Evolutionary conservation across 64 coral and sea anemone genomes (phyloP), one percentile per base, ranked within the genome.

Genomic region (Anthopleura sola): DNA sequence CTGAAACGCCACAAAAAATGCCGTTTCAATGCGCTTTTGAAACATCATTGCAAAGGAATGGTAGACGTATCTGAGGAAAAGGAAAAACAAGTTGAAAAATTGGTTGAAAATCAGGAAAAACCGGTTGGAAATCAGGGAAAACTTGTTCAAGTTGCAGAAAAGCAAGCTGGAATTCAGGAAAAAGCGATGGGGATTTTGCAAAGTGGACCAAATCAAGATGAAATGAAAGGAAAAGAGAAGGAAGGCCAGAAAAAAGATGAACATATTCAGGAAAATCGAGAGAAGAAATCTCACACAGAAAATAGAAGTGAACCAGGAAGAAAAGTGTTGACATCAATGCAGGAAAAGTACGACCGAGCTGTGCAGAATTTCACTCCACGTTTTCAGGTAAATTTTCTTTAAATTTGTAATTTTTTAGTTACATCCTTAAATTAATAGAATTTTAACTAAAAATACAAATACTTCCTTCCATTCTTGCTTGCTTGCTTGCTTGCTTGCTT

Each of bases 1-100:
- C 19, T 97, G 55, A 60, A 57, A 18, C 47, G 54, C 5, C 90
- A 97, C 16, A 89, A 83, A 17, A 83, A 74, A 29, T 97, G 94
- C 81, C 53, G 31, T 39, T 92, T 92, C 31, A 55, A 33, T 19
- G 56, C 57, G 49, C 56, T 92, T 38, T 58, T 97, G 3, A 90
- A 78, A 24, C 80, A 19, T 23, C 85, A 95, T 44, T 95, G 93
- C 55, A 82, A 64, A 19, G 32, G 49, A 34, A 20, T 83, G 49
- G 13, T 33, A 14, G 49, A 48, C 19, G 2, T 48, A 8, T 46
- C 78, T 10, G 49, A 81, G 38, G 78, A 81, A 48, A 23, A 81
- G 49, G 39, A 79, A 79, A 79, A 81, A 38, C 18, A 40, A 10
- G 28, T 17, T 24, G 78, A 81, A 48, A 81, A 48, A 48, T 16